Base-by-base conservation (phyloP, 2,113 vertebrate species). In the Nansenia antarctica region DNA sequence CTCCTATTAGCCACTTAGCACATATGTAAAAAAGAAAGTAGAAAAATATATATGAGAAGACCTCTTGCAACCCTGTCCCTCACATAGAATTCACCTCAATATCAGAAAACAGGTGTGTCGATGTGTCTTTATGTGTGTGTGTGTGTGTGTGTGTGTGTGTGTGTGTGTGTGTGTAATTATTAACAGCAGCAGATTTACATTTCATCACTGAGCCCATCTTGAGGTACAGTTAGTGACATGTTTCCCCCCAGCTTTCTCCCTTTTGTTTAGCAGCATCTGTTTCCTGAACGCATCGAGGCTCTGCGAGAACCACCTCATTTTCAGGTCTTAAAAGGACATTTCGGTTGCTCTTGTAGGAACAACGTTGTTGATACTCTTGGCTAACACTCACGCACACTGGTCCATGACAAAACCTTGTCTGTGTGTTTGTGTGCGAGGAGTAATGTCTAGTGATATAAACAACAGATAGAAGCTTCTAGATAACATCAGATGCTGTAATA, bases 251-350 rank as follows among this genome's bases (percentile, higher is more conserved):
- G 64, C 31, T 75, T 42, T 81, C 72, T 83, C 76, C 45, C 60
- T 81, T 90, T 80, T 71, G 79, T 73, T 30, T 83, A 70, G 22
- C 47, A 73, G 69, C 86, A 90, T 91, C 86, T 90, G 89, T 90
- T 89, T 92, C 88, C 89, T 90, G 77, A 72, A 61, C 53, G 62
- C 70, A 29, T 42, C 31, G 26, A 65, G 53, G 20, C 52, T 20
- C 14, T 54, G 34, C 32, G 67, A 80, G 81, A 83, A 74, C 71
- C 65, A 80, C 68, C 62, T 64, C 54, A 67, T 71, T 87, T 77
- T 90, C 85, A 86, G 77, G n/a, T n/a, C 87, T 83, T 66, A 58
- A 82, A 83, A 15, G 26, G 65, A 71, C 52, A 34, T 72, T 84
- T 76, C 84, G n/a, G n/a, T n/a, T n/a, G n/a, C n/a, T n/a, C n/a